Conservation (phyloP, 2,113 vertebrate species). For the Talpa occidentalis region DNA sequence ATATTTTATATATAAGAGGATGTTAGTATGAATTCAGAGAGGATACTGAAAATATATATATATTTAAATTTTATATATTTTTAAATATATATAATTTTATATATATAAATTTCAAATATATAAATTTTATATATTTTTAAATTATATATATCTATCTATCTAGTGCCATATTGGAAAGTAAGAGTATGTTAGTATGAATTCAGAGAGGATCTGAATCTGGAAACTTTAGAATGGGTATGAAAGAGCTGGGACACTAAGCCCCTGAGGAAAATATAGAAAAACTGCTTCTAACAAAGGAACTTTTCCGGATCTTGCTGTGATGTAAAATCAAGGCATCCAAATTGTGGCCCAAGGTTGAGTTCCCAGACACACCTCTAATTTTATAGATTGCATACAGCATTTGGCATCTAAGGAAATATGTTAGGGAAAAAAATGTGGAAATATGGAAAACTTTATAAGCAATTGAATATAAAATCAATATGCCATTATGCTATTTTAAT, state of each 20-base stretch:
- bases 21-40: neutral
- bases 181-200: neutral
- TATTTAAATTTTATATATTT: no score
- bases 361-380: neutral
- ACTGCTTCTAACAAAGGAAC: neutral
- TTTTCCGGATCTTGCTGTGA: neutral
- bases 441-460: neutral
- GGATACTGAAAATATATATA: no score
- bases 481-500: neutral
- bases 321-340: neutral
- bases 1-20: neutral
- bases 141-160: no score
- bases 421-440: slow-evolving; percentile 23
- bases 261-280: neutral
- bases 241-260: neutral
- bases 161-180: no score
- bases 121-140: no score
- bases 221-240: neutral
- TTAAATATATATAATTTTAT: no score
- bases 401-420: neutral
- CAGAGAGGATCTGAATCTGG: neutral
- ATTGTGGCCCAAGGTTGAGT: neutral
- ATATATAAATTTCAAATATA: no score
- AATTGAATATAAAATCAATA: neutral
- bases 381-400: neutral